Base-by-base conservation (phyloP, 2,888 invertebrate genomes). In the Deroplatys truncata region DNA sequence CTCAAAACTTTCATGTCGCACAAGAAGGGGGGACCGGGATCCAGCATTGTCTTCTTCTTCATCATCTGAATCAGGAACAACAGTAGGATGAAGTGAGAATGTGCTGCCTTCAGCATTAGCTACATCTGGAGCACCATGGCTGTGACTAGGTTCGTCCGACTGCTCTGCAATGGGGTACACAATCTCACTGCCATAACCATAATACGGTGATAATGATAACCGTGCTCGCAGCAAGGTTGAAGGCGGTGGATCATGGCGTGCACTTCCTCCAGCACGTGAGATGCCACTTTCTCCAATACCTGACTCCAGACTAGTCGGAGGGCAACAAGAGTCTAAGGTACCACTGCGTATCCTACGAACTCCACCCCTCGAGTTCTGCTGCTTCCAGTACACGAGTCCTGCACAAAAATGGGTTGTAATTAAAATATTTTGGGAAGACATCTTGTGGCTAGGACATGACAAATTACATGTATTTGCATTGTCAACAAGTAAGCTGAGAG, bases 131-230 rank as follows among this genome's bases (percentile, higher is more conserved):
- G 90, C 89, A 43, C 49, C 35, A 43, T 86, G 86, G 82, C 82
- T 86, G 29, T 86, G 86, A 29, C 90, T 90, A 94, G 96, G 96
- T 93, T 97, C 97, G 92, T 97, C 97, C 0, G 96, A 96, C 92
- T 97, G 97, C 93, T 98, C 98, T 0, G 97, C 97, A 91, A 98
- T 97, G 7, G 98, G 97, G 93, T 97, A 97, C 1, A 97, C 96
- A 90, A 97, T 96, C 93, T 97, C 97, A 2, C 97, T 96, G 25
- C 96, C 96, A 91, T 96, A 91, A 56, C 90, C 88, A 84, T 90
- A 89, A 83, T 90, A 90, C 2, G 90, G 89, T 28, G 89, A 89
- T 3, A 89, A 35, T 9, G 89, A 86, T 1, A 84, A 56, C 20
- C 87, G 83, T 13, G 83, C 87, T 82, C 87, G 87, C 16, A 87